Evolutionary conservation across 2,888 invertebrate species (phyloP), one percentile per base, ranked within the genome.

Genomic region (Sturmia bella): DNA sequence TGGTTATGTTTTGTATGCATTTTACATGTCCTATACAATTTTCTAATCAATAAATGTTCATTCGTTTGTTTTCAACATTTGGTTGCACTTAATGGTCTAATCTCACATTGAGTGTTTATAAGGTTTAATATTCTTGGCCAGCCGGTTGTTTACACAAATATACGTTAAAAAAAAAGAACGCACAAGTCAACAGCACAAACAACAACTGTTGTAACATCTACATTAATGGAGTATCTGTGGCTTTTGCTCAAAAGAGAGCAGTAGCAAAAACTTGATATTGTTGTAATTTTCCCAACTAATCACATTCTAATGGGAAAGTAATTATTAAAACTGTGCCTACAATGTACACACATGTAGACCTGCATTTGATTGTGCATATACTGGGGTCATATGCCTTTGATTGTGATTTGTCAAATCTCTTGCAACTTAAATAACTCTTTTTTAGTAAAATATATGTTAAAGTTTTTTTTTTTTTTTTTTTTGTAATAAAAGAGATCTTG

Each of bases 251-350:
- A 21, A 7, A 45, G 32, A 64, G 32, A 32, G 12, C 12, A 63
- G 17, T 13, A 68, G 32, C 50, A 59, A 73, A 66, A 39, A 43
- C 13, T 43, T 63, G 43, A n/a, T 68, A 63, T 57, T 76, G 76
- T 56, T 69, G 72, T 83, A 87, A 87, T 88, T 87, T 88, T 88
- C 86, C 86, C 87, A 87, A 85, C 90, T 89, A 89, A 90, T 89
- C 89, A 88, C 88, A 88, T 89, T 89, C 88, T 90, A 90, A 90
- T 89, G 89, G 89, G 85, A 88, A 88, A 89, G 89, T 89, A 89
- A 89, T 90, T 90, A 90, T 88, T 87, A 87, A 85, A 85, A 80
- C 48, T 64, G 2, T 48, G 54, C 13, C 32, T 32, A 39, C 32
- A 32, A 32, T 37, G 11, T 12, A 48, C 6, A 45, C 15, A 50